Conservation (phyloP, 2,797 vertebrate species). For the Australoheros facetus region DNA sequence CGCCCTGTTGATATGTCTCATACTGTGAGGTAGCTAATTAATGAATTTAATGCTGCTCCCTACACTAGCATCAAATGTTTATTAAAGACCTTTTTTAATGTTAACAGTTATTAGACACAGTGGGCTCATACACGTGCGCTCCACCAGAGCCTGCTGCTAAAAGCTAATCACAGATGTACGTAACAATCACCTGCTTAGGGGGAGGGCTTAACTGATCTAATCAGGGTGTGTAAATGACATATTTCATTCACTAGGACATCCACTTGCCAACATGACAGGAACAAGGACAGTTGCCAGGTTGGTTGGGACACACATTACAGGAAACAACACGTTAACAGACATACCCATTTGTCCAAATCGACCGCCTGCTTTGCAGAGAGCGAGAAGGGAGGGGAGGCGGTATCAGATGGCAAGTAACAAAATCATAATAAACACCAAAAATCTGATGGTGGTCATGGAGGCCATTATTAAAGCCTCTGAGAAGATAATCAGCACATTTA, state of each 20-base stretch:
- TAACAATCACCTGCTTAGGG: background rate
- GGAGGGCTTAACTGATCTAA: conserved; percentile 23
- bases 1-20: background rate
- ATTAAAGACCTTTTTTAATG: background rate
- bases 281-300: conserved; percentile 57
- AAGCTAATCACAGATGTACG: conserved; percentile 3
- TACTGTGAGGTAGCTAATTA: background rate
- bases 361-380: conserved; percentile 80
- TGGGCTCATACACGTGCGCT: background rate
- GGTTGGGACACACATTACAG: conserved; percentile 64
- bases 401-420: conserved; percentile 62
- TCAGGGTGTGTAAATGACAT: conserved; percentile 24
- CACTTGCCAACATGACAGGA: conserved; percentile 55
- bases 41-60: background rate
- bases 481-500: background rate
- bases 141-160: background rate
- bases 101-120: background rate
- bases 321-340: conserved; percentile 72
- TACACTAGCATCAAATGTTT: background rate
- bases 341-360: conserved; percentile 87
- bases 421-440: conserved; percentile 32
- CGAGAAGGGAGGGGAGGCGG: conserved; percentile 60
- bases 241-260: conserved; percentile 58
- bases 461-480: background rate
- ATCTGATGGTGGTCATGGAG: conserved; percentile 2